Conservation (phyloP, 2,797 vertebrate species). For the Gymnothorax javanicus region DNA sequence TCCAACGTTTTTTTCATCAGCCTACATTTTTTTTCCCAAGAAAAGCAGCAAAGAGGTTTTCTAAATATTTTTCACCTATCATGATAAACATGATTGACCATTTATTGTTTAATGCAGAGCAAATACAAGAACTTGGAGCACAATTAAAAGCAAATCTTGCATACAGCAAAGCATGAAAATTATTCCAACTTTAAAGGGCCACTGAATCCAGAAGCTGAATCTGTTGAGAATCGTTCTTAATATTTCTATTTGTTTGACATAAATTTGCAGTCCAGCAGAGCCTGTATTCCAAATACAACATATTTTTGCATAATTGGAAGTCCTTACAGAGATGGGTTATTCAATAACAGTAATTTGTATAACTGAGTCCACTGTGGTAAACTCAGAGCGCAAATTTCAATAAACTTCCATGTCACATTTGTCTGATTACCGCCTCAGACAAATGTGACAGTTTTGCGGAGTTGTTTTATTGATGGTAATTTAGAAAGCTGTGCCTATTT, state of each 20-base stretch:
- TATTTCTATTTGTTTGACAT: not conserved
- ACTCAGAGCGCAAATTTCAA: not conserved
- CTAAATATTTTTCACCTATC: not conserved
- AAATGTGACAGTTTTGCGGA: not conserved
- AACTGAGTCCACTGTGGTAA: slow-evolving; percentile 15
- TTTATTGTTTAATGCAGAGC: not conserved
- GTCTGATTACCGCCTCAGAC: slow-evolving; percentile 4
- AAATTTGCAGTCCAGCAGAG: slow-evolving; percentile 15
- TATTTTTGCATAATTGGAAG: slow-evolving; percentile 20
- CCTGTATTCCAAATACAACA: slow-evolving; percentile 2
- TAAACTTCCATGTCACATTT: slow-evolving; percentile 3
- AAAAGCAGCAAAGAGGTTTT: not conserved
- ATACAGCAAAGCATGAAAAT: not conserved
- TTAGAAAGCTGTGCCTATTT: not conserved
- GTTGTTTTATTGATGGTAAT: not conserved
- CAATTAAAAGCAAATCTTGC: not conserved
- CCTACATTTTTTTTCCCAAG: not conserved
- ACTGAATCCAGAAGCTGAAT: not conserved
- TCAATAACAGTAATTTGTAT: slow-evolving; percentile 19
- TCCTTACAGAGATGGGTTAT: slow-evolving; percentile 5
- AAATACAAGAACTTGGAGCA: not conserved
- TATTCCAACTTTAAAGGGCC: not conserved
- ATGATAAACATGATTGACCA: not conserved
- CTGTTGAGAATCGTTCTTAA: not conserved
- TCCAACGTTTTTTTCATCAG: not conserved